Base-by-base conservation (phyloP, 2,888 invertebrate genomes). In the Chalcosyrphus nemorum region DNA sequence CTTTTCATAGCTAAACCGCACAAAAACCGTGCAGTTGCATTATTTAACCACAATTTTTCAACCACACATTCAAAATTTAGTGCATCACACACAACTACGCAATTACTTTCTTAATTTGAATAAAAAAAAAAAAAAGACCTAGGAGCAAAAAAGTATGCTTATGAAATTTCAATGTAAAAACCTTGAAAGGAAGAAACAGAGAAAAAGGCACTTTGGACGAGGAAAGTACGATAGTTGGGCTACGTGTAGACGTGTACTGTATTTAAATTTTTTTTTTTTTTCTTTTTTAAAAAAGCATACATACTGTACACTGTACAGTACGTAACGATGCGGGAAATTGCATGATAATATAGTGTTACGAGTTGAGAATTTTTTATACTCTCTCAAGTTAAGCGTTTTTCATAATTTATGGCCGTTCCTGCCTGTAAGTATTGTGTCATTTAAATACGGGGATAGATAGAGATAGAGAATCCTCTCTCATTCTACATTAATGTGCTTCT, bases 301-400 rank as follows among this genome's bases (percentile, higher is more conserved):
- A 68, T 61, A 35, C 13, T 11, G 29, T 38, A 32, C 24, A 29
- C 35, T 32, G 13, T 35, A 35, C 3, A 29, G 9, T 32, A 68
- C 56, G 74, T 84, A 84, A 75, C 84, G 80, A 80, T 84, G 78
- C 84, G 84, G 74, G 63, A 84, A 84, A 84, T 84, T 84, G 84
- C 84, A 84, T 84, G 84, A 84, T 84, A 84, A 84, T 84, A 80
- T 75, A 75, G 78, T 84, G 75, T 74, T 82, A 84, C 84, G 84
- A 84, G 84, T 80, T 70, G 70, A 80, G 84, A 84, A 84, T 84
- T 78, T 78, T 24, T 84, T 84, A 72, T 78, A 74, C 24, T 4
- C 50, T 32, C 61, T 24, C 72, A 72, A 57, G 75, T 65, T 81
- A 65, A 84, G 74, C 77, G 72, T 82, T 78, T n/a, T 63, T 75